These are phyloP conservation scores for Pyrrhia umbra DNA, from an alignment of 2,888 invertebrate genomes.

Conservation along the genomic window DNA sequence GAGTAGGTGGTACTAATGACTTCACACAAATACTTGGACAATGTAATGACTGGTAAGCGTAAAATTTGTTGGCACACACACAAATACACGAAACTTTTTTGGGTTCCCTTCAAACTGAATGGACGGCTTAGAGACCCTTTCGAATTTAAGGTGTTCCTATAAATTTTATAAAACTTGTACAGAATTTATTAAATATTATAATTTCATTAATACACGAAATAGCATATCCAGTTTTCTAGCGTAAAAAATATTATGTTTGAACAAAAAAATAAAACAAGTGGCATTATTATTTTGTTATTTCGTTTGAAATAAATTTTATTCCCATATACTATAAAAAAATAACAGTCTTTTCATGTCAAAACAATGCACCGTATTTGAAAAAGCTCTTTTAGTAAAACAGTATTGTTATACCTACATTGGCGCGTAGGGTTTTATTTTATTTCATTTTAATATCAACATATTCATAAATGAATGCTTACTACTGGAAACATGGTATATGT, in stretches of 20 bases:
- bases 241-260: no score
- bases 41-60: conserved; percentile 75
- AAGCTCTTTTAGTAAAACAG: neutral
- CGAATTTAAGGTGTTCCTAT: conserved; percentile 27
- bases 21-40: conserved; percentile 75
- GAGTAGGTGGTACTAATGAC: conserved; percentile 74
- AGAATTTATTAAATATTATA: no score
- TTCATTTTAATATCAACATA: neutral
- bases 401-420: neutral
- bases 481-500: neutral
- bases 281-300: neutral
- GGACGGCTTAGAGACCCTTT: conserved; percentile 44
- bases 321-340: no score
- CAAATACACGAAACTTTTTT: conserved; percentile 62
- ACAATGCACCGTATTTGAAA: neutral
- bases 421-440: no score
- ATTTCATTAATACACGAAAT: no score
- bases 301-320: neutral
- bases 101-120: conserved; percentile 61
- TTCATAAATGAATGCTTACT: neutral
- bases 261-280: neutral
- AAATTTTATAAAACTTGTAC: no score
- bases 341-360: neutral
- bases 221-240: no score
- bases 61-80: conserved; percentile 74